Evolutionary conservation across 2,797 vertebrate species (phyloP), one percentile per base, ranked within the genome.

Genomic region (Lophotriccus pileatus): DNA sequence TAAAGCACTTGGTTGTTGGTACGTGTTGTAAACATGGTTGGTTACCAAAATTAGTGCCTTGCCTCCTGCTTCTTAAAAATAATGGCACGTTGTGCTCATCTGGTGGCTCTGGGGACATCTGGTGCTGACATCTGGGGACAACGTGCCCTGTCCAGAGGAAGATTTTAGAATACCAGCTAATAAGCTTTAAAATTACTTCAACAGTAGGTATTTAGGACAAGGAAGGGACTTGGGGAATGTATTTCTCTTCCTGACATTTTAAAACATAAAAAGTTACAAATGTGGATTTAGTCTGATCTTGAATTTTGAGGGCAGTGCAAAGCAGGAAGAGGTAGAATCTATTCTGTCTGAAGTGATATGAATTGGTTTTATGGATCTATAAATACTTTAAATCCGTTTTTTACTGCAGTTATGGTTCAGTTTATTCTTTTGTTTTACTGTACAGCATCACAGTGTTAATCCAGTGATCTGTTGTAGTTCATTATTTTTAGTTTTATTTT

Each of bases 61-160:
- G 83, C 83, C 83, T 94, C 87, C 85, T 66, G 87, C 69, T 85
- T 59, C 68, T 85, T 66, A 50, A 78, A 95, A 94, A 93, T 72
- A 80, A 75, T 17, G 55, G 87, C 76, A 37, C 1, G 5, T 78
- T 74, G 49, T 72, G 79, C 76, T 89, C 1, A 24, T 84, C 87
- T 91, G 84, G 91, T 75, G 87, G 68, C 82, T 53, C 41, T 0
- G 8, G 91, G 89, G 91, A 78, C 94, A 88, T 93, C 87, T 94
- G 95, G 94, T 78, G 91, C 89, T 93, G 70, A 78, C 88, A 84
- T n/a, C n/a, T n/a, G n/a, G n/a, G 83, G 90, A 74, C 80, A 90
- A 82, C 27, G 70, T 82, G 86, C 63, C 67, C 74, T 92, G 96
- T 70, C 85, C 87, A 53, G 66, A 84, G 62, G 11, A 47, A 60